Conservation (phyloP, 1,140 invertebrate genomes). For the Oryzaephilus surinamensis region DNA sequence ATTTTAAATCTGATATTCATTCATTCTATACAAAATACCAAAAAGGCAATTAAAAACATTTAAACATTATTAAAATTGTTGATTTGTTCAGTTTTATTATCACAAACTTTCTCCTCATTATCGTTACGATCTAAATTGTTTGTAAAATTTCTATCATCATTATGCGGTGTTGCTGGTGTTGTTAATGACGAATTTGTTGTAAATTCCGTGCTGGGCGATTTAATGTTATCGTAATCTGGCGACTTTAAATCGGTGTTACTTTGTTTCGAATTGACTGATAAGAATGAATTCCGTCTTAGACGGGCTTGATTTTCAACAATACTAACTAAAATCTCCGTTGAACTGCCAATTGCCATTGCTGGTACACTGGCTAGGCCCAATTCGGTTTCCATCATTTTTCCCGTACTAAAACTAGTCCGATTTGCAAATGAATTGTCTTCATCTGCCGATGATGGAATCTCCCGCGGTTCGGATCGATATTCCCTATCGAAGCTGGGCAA, state of each 20-base stretch:
- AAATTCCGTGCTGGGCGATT: slow-evolving; percentile 27
- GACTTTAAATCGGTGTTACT: slow-evolving; percentile 12
- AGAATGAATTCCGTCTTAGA: slow-evolving; percentile 22
- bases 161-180: no score
- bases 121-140: no score
- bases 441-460: slow-evolving; percentile 12
- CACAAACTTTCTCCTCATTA: no score
- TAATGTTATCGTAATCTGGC: slow-evolving; percentile 15
- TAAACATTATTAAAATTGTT: no score
- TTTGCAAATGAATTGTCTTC: background rate
- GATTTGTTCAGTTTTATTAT: no score
- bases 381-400: slow-evolving; percentile 17
- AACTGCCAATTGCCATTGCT: slow-evolving; percentile 29
- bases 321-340: slow-evolving; percentile 28
- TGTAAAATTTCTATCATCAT: no score
- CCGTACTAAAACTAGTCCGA: slow-evolving; percentile 12
- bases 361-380: slow-evolving; percentile 21
- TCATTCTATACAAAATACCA: no score
- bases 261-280: no score
- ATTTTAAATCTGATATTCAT: no score
- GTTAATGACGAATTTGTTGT: slow-evolving; percentile 17
- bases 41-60: no score
- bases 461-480: slow-evolving; percentile 25
- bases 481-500: slow-evolving; percentile 34
- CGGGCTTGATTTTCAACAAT: slow-evolving; percentile 29